phyloP scores from a whole-genome alignment of 2,888 invertebrate genomes.

The Antheraea assamensis region DNA sequence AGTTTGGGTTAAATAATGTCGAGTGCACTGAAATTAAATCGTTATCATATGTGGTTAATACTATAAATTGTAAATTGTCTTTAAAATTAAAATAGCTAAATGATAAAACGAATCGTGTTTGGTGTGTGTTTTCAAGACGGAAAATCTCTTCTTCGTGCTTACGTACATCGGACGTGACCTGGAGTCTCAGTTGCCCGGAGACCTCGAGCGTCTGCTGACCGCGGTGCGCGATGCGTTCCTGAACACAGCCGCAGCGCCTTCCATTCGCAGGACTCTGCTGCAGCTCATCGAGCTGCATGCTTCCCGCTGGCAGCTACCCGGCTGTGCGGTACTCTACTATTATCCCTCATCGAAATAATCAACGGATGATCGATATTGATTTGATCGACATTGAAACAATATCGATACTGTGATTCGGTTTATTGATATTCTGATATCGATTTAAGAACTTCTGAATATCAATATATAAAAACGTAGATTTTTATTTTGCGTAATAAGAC shows the following conservation, averaged over 20 bases:
- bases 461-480: not conserved
- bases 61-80: too few relatives aligned
- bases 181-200: constrained; percentile 90
- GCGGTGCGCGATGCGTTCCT: constrained; percentile 93
- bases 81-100: not conserved
- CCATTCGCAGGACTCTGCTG: constrained; percentile 91
- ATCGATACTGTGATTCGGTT: constrained; percentile 4
- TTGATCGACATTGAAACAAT: constrained; percentile 1
- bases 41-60: too few relatives aligned
- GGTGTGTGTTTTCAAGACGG: constrained; percentile 82
- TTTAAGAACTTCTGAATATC: not conserved
- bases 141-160: constrained; percentile 93
- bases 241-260: constrained; percentile 87
- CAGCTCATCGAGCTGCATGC: constrained; percentile 96
- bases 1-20: not conserved
- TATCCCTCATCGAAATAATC: constrained; percentile 85
- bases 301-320: constrained; percentile 94
- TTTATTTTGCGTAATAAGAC: not conserved
- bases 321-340: constrained; percentile 94
- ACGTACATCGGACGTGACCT: constrained; percentile 94
- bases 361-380: constrained; percentile 1
- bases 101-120: not conserved
- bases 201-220: constrained; percentile 89
- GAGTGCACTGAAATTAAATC: too few relatives aligned
- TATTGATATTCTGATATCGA: not conserved